These are phyloP conservation scores for Alfaro cultratus DNA, from an alignment of 2,797 vertebrate genomes.

Conservation along the genomic window DNA sequence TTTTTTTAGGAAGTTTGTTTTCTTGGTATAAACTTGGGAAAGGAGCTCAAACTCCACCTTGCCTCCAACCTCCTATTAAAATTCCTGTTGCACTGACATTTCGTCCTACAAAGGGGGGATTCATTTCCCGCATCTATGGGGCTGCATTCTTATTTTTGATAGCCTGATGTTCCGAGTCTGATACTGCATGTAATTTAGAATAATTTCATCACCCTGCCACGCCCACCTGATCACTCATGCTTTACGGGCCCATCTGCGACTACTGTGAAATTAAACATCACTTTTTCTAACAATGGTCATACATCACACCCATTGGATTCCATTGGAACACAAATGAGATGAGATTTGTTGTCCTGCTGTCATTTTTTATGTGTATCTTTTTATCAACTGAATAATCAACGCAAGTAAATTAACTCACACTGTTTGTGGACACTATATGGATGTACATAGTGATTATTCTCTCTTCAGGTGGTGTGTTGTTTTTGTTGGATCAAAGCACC, in stretches of 20 bases:
- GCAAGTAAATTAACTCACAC: slow-evolving; percentile 47
- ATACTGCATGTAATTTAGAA: slow-evolving; percentile 71
- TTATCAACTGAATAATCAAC: slow-evolving; percentile 61
- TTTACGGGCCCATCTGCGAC: slow-evolving; percentile 68
- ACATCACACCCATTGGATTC: slow-evolving; percentile 68
- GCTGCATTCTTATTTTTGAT: slow-evolving; percentile 62
- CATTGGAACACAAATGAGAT: slow-evolving; percentile 71
- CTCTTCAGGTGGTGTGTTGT: slow-evolving; percentile 62
- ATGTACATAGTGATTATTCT: slow-evolving; percentile 44
- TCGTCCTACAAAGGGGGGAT: slow-evolving; percentile 48
- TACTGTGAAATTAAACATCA: slow-evolving; percentile 70
- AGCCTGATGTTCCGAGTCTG: slow-evolving; percentile 59
- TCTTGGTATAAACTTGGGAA: slow-evolving; percentile 39
- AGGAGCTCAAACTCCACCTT: slow-evolving; percentile 45
- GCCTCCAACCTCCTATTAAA: slow-evolving; percentile 52
- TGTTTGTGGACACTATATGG: slow-evolving; percentile 47
- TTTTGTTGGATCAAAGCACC: slow-evolving; percentile 59
- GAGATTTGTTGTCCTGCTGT: slow-evolving; percentile 58
- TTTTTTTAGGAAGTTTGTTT: slow-evolving; percentile 28
- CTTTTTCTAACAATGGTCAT: slow-evolving; percentile 74
- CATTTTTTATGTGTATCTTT: slow-evolving; percentile 39
- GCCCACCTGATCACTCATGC: slow-evolving; percentile 63
- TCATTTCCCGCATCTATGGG: slow-evolving; percentile 49
- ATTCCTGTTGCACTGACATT: slow-evolving; percentile 63
- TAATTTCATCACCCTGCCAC: slow-evolving; percentile 67